A percentile compares a stretch with the other conserved stretches of the same genome.
Evolutionary conservation across 2,113 vertebrate species (phyloP).

Genomic region (Serinus canaria): DNA sequence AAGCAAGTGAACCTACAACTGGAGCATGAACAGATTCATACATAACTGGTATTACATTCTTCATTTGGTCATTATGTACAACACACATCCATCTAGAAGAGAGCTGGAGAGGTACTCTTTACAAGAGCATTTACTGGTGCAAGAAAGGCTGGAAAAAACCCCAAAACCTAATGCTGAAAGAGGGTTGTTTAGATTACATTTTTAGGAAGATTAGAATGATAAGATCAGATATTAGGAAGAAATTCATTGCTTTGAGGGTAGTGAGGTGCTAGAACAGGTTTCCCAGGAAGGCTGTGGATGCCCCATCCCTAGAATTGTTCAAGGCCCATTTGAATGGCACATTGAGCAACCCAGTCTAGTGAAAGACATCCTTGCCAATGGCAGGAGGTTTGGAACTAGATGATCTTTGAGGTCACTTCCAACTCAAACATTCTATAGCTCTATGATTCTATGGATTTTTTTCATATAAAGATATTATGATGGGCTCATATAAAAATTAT

Average conservation of each 20-base stretch:
- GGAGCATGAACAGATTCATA: conserved; percentile 51
- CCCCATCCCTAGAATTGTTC: neutral
- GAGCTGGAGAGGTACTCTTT: neutral
- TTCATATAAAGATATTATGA: neutral
- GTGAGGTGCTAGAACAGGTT: neutral
- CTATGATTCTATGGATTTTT: neutral
- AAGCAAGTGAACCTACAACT: conserved; percentile 65
- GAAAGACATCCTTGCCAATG: neutral
- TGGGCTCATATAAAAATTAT: neutral
- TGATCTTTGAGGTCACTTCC: neutral
- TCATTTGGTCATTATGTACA: neutral
- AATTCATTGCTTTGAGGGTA: neutral
- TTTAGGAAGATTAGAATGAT: neutral
- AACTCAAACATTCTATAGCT: neutral
- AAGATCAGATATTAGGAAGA: neutral
- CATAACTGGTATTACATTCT: conserved; percentile 64
- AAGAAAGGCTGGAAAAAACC: neutral
- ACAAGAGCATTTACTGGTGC: neutral
- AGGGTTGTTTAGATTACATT: neutral
- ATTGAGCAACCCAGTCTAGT: neutral
- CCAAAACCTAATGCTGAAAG: neutral
- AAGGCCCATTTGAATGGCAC: neutral
- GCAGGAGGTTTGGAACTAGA: neutral
- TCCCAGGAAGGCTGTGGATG: neutral
- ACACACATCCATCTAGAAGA: neutral